Base-by-base conservation (phyloP, 92 coral and sea anemone species). In the Paragorgia papillata region DNA sequence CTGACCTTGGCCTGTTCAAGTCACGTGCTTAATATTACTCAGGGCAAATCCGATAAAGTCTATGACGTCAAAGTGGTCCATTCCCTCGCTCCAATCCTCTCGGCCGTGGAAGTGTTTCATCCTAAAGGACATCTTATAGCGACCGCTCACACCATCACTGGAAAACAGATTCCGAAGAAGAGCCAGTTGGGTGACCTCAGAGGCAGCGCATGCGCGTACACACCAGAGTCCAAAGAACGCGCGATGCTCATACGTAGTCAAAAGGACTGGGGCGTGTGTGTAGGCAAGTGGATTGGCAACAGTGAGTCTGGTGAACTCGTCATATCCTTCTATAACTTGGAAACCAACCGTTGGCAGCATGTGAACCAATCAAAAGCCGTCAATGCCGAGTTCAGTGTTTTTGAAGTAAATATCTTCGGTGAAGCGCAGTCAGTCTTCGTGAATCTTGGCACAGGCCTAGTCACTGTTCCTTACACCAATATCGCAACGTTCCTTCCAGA, bases 241-340 rank as follows among this genome's bases (percentile, higher is more conserved):
- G 95, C 95, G 10, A 70, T 83, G 83, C 83, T 83, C 33, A 76
- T 83, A 14, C 74, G 82, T 17, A 80, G 87, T 13, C 74, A 80
- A 69, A 69, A 68, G 40, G 87, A 83, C 54, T 83, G 87, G 87
- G 87, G 79, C 20, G 39, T 83, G 6, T 55, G 55, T 25, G 49
- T 84, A 18, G 96, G 96, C 71, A 81, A 79, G 64, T 89, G 96
- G 91, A 46, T 81, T 19, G 91, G 91, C 14, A 79, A 66, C 31
- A 79, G 87, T 53, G 87, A 75, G 2, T 73, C 83, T 24, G 87
- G 87, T 19, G 79, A 66, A 8, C 34, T 83, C 48, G 64, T 58
- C 14, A 65, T 83, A 1, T 63, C 78, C n/a, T 83, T 77, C 62
- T 83, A 66, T 46, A 68, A 74, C 53, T 21, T 83, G 46, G 66